A percentile compares a stretch with the other conserved stretches of the same genome.
Evolutionary conservation across 2,797 vertebrate genomes (phyloP).

Genomic region (Argentina silus): DNA sequence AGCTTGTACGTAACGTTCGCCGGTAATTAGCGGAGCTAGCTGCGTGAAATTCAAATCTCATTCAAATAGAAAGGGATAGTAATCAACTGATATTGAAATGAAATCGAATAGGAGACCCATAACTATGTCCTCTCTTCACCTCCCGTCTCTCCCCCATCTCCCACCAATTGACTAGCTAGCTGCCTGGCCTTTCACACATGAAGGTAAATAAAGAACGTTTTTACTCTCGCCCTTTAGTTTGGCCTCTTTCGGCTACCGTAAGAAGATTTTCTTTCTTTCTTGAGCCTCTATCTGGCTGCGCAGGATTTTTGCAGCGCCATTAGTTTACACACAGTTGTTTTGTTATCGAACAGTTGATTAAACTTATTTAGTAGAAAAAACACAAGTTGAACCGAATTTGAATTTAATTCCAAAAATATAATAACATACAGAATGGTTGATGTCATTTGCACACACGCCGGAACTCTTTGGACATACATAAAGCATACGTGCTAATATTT

Average conservation of each 20-base stretch:
- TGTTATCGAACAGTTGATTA: no score
- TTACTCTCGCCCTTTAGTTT: constrained; percentile 7
- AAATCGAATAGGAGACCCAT: constrained; percentile 3
- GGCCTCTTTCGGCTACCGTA: constrained; percentile 61
- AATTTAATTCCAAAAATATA: constrained; percentile 60
- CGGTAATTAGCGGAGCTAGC: background rate
- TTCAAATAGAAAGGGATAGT: background rate
- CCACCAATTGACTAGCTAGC: constrained; percentile 56
- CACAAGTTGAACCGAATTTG: background rate
- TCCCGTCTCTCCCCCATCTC: constrained; percentile 37
- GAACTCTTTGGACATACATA: constrained; percentile 38
- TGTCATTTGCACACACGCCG: constrained; percentile 10
- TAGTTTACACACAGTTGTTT: no score
- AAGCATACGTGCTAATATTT: constrained; percentile 11
- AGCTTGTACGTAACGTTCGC: background rate
- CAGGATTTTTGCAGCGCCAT: no score
- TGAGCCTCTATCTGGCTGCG: no score
- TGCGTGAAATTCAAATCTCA: constrained; percentile 1
- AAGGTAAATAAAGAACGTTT: constrained; percentile 40
- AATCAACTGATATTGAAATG: background rate
- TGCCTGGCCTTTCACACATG: constrained; percentile 23
- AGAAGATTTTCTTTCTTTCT: background rate
- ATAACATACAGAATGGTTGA: constrained; percentile 35
- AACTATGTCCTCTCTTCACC: constrained; percentile 16
- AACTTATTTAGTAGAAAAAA: no score